Percentiles rank a stretch among this genome's conserved stretches.
These are phyloP conservation scores for Drosophila longiperda DNA, from an alignment of 2,888 invertebrate genomes.

Conservation along the genomic window DNA sequence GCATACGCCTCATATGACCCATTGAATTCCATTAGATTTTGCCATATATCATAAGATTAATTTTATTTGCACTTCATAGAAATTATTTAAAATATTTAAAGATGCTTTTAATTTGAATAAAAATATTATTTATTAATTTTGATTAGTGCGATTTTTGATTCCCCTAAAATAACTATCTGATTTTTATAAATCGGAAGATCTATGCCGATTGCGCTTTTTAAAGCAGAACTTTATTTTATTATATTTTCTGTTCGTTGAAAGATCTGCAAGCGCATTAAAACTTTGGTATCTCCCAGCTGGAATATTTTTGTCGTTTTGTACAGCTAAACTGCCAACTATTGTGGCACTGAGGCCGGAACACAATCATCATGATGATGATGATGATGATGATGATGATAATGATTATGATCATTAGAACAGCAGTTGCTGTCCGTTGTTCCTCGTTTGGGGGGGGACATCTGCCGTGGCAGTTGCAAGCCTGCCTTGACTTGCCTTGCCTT, in stretches of 20 bases:
- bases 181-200: not conserved
- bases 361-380: conserved; percentile 10
- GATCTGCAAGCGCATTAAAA: conserved; percentile 9
- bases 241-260: not conserved
- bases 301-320: conserved; percentile 29
- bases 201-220: not conserved
- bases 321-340: conserved; percentile 38
- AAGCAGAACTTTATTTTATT: not conserved
- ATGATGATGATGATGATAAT: not conserved
- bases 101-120: not conserved
- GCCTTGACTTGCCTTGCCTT: not conserved
- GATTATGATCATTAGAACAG: conserved; percentile 21
- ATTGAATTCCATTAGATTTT: not conserved
- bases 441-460: conserved; percentile 14
- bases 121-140: not conserved
- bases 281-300: conserved; percentile 1
- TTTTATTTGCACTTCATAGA: too few species aligned
- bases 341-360: conserved; percentile 42
- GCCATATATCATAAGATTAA: too few species aligned
- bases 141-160: not conserved
- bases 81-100: not conserved
- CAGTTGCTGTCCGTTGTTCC: conserved; percentile 24
- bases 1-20: not conserved
- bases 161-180: not conserved
- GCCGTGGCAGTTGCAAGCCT: conserved; percentile 11